phyloP scores from a whole-genome alignment of 1,140 invertebrate species.

The Chrysoperla carnea region DNA sequence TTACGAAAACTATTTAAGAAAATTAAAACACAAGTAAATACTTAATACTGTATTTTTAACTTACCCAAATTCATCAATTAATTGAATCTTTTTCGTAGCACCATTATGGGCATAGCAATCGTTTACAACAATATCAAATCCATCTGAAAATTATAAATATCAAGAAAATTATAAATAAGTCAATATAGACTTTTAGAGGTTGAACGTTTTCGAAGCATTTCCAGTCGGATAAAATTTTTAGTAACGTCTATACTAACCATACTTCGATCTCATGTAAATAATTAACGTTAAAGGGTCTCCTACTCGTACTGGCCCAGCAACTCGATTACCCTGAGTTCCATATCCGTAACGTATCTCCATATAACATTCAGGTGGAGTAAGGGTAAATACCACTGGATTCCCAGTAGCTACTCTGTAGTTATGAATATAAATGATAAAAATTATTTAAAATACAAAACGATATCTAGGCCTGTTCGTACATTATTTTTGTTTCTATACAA shows the following conservation, averaged over 20 bases:
- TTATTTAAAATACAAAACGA: not conserved
- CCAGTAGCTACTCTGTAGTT: constrained; percentile 81
- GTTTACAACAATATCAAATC: constrained; percentile 91
- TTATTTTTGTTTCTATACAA: no score
- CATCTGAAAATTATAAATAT: constrained; percentile 39
- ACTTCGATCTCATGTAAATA: constrained; percentile 88
- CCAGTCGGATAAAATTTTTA: no score
- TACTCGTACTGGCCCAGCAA: constrained; percentile 75
- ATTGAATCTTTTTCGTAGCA: constrained; percentile 73
- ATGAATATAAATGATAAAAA: constrained; percentile 11
- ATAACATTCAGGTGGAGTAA: constrained; percentile 84
- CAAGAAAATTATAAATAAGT: not conserved
- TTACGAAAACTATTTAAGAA: no score
- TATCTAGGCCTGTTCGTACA: no score
- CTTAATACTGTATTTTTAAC: constrained; percentile 9
- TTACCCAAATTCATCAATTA: constrained; percentile 84
- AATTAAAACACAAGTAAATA: no score
- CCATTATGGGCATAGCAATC: constrained; percentile 91
- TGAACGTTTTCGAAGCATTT: no score
- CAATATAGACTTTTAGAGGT: not conserved
- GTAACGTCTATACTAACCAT: constrained; percentile 34
- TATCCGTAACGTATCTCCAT: constrained; percentile 89
- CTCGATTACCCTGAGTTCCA: constrained; percentile 61
- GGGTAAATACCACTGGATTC: constrained; percentile 83
- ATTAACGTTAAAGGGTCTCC: constrained; percentile 82